A percentile compares a stretch with the other conserved stretches of the same genome.
These are phyloP conservation scores for Lypha dubia DNA, from an alignment of 2,888 invertebrate genomes.

Conservation along the genomic window DNA sequence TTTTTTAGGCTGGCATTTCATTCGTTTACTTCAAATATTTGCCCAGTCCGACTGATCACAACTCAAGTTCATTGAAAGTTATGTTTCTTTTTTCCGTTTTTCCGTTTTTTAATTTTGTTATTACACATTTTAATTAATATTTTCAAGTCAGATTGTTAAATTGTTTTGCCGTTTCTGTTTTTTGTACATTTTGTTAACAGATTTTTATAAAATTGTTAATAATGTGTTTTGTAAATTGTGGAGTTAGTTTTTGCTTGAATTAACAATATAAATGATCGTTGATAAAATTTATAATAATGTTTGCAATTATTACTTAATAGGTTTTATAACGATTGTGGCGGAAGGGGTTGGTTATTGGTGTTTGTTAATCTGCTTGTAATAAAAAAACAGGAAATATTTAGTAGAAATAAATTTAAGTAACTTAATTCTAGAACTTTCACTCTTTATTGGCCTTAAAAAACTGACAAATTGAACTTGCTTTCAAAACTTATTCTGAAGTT, in stretches of 20 bases:
- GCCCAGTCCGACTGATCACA: background rate
- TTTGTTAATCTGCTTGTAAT: constrained; percentile 19
- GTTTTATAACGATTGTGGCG: background rate
- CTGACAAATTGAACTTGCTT: background rate
- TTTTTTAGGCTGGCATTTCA: too few species aligned
- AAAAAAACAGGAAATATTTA: constrained; percentile 17
- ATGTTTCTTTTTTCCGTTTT: background rate
- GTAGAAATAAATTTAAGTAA: background rate
- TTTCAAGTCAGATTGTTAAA: constrained; percentile 12
- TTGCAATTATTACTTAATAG: constrained; percentile 31
- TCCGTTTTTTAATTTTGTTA: constrained; percentile 3
- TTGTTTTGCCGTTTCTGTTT: constrained; percentile 1
- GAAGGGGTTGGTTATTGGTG: constrained; percentile 26
- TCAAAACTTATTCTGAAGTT: background rate
- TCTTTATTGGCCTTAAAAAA: background rate
- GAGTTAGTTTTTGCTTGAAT: constrained; percentile 52
- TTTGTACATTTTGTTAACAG: constrained; percentile 12
- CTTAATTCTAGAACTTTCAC: background rate
- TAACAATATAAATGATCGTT: constrained; percentile 19
- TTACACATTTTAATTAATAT: constrained; percentile 18
- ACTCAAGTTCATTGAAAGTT: constrained; percentile 51
- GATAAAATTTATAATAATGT: constrained; percentile 25
- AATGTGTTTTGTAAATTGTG: constrained; percentile 22
- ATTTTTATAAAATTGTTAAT: constrained; percentile 8
- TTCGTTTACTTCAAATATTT: background rate